Percentiles rank a stretch among this genome's conserved stretches.
These are phyloP conservation scores for Mechanitis mazaeus DNA, from an alignment of 2,888 invertebrate species.

Conservation along the genomic window DNA sequence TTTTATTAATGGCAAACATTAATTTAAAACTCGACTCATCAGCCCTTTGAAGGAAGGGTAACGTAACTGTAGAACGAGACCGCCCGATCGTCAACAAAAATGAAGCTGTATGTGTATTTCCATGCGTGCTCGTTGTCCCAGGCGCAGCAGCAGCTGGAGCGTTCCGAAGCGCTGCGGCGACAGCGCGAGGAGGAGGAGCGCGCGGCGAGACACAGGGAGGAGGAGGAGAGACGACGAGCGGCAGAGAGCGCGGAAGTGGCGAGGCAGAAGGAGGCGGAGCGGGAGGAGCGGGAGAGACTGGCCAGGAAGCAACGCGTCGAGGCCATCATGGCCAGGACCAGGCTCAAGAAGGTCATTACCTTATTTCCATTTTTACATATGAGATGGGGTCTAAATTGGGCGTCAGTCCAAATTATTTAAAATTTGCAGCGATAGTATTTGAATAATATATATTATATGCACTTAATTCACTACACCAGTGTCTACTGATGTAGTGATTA, in stretches of 20 bases:
- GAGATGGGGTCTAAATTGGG: no score
- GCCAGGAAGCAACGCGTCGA: slow-evolving; percentile 93
- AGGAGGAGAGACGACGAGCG: slow-evolving; percentile 85
- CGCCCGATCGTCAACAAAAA: background rate
- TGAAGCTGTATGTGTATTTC: no score
- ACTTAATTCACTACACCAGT: no score
- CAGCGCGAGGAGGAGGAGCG: slow-evolving; percentile 83
- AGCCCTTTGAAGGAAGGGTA: no score
- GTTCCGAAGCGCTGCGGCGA: slow-evolving; percentile 85
- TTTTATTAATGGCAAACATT: no score
- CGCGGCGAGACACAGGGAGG: slow-evolving; percentile 78
- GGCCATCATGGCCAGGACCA: slow-evolving; percentile 94
- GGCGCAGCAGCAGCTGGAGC: slow-evolving; percentile 70
- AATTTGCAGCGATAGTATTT: no score
- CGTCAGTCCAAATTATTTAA: no score
- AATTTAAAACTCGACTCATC: no score
- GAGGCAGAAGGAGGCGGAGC: slow-evolving; percentile 89
- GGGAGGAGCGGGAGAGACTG: slow-evolving; percentile 92
- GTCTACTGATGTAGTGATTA: no score
- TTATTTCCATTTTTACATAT: no score
- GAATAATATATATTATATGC: no score
- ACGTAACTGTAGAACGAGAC: no score
- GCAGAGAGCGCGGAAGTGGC: slow-evolving; percentile 91
- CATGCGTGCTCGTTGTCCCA: slow-evolving; percentile 31
- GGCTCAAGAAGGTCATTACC: slow-evolving; percentile 66